These are phyloP conservation scores for Hystrix brachyura DNA, from an alignment of 2,113 vertebrate species.

Conservation along the genomic window DNA sequence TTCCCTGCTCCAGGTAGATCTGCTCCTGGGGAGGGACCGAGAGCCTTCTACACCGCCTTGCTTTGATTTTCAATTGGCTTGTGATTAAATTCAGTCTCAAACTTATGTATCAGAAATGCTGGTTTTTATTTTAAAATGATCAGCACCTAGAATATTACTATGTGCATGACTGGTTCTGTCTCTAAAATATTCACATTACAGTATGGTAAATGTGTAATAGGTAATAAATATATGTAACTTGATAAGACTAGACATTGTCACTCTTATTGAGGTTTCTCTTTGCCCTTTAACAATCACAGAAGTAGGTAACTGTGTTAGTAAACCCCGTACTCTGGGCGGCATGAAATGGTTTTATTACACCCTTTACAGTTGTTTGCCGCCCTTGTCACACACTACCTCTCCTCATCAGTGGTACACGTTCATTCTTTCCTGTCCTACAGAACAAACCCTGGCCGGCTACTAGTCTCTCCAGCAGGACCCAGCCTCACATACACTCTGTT, in stretches of 20 bases:
- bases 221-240: background rate
- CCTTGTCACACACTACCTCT: too few species aligned
- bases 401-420: accelerated
- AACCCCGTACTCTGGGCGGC: background rate
- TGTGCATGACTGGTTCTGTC: accelerated
- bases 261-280: background rate
- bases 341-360: too few species aligned
- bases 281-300: background rate
- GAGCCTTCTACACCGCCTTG: too few species aligned
- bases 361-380: background rate
- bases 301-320: background rate
- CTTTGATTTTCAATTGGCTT: background rate
- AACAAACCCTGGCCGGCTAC: accelerated
- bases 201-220: background rate
- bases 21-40: background rate
- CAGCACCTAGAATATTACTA: background rate
- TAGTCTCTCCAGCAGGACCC: accelerated
- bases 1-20: background rate
- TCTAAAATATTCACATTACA: background rate
- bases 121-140: background rate
- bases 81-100: background rate
- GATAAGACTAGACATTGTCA: background rate
- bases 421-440: background rate
- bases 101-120: background rate
- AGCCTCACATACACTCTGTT: accelerated